Evolutionary conservation across 2,797 vertebrate genomes (phyloP).

Genomic region (Sebastes cheni): DNA sequence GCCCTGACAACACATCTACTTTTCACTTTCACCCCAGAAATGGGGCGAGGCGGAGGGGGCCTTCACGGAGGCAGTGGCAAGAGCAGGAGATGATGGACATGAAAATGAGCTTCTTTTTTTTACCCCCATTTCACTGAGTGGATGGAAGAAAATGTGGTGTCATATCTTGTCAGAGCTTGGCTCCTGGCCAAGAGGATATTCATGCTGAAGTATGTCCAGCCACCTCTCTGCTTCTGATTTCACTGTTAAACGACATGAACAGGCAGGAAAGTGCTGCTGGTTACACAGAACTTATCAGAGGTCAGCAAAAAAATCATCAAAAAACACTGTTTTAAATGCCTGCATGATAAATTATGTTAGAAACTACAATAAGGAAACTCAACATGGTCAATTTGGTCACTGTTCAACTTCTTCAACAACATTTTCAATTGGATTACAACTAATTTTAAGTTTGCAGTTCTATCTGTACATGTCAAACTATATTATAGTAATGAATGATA

Average conservation of each 20-base stretch:
- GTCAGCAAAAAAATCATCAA: background rate
- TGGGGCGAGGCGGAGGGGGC: constrained; percentile 38
- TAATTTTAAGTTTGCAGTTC: background rate
- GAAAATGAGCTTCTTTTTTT: constrained; percentile 74
- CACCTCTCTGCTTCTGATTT: constrained; percentile 49
- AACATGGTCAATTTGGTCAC: background rate
- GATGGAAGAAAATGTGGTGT: constrained; percentile 72
- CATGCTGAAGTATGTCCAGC: constrained; percentile 36
- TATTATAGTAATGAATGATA: no score
- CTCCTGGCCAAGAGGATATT: constrained; percentile 52
- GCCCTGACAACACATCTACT: constrained; percentile 81
- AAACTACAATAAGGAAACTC: background rate
- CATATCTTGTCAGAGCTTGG: constrained; percentile 73
- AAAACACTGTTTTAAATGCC: background rate
- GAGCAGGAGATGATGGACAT: constrained; percentile 79
- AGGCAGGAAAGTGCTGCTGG: constrained; percentile 4
- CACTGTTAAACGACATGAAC: constrained; percentile 15
- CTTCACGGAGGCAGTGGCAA: constrained; percentile 63
- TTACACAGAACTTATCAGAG: background rate
- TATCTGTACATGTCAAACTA: background rate
- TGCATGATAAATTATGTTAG: background rate
- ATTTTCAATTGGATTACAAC: background rate
- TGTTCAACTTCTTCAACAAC: no score
- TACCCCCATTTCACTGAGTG: constrained; percentile 52
- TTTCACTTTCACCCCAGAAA: constrained; percentile 80